A percentile compares a stretch with the other conserved stretches of the same genome.
These are phyloP conservation scores for Imbricaverruca yamaguchii DNA, from an alignment of 2,888 invertebrate species.

Conservation along the genomic window DNA sequence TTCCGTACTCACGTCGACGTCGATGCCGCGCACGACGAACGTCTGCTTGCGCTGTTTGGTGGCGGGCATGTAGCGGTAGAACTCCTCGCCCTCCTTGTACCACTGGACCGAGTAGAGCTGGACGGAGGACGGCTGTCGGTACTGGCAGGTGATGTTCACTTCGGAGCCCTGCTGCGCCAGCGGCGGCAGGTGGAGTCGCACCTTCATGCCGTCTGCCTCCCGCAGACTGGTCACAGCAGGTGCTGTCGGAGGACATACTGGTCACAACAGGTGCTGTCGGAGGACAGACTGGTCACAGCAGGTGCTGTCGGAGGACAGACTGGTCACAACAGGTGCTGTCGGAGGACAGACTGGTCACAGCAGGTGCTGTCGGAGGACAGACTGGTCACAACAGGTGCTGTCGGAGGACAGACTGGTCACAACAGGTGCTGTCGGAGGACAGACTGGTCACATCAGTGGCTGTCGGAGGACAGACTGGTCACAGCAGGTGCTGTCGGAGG, in stretches of 20 bases:
- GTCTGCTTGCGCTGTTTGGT: neutral
- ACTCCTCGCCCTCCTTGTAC: conserved; percentile 21
- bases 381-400: no score
- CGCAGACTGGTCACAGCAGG: neutral
- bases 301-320: no score
- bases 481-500: no score
- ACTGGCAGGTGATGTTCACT: neutral
- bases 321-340: no score
- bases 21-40: conserved; percentile 1
- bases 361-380: no score
- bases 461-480: no score
- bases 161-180: conserved; percentile 8
- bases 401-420: no score
- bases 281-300: no score
- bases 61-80: conserved; percentile 14
- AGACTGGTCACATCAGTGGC: no score
- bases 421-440: no score
- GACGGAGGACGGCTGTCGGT: neutral
- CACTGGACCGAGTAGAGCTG: conserved; percentile 21
- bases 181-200: conserved; percentile 1
- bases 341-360: no score
- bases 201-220: neutral
- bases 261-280: no score
- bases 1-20: conserved; percentile 9
- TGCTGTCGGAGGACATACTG: neutral